A percentile compares a stretch with the other conserved stretches of the same genome.
These are phyloP conservation scores for Eremophila alpestris DNA, from an alignment of 2,797 vertebrate species.

Conservation along the genomic window DNA sequence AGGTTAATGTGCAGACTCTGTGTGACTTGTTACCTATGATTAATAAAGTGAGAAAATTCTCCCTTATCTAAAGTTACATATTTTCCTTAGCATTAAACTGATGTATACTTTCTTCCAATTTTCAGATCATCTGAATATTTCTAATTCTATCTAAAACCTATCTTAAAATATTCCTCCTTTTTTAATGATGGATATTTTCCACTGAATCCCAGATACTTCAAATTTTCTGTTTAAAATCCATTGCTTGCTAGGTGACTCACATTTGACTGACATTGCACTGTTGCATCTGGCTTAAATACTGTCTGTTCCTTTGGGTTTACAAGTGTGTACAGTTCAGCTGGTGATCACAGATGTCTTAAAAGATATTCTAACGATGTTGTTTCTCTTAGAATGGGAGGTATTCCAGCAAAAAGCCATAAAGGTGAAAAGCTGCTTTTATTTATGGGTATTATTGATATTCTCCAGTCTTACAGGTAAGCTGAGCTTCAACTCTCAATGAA, in stretches of 20 bases:
- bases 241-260: not conserved
- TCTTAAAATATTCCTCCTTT: not conserved
- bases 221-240: not conserved
- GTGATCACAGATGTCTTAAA: not conserved
- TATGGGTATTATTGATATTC: constrained; percentile 97
- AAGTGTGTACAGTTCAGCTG: not conserved
- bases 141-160: not conserved
- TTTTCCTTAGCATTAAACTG: not conserved
- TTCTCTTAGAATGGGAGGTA: constrained; percentile 91
- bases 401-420: constrained; percentile 94
- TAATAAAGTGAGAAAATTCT: not conserved
- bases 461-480: constrained; percentile 94
- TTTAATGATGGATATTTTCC: not conserved
- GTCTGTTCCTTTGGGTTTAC: not conserved
- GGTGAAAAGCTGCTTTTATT: constrained; percentile 95
- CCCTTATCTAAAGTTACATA: not conserved
- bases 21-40: not conserved
- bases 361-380: not conserved
- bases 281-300: not conserved
- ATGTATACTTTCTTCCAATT: not conserved
- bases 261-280: not conserved
- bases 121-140: not conserved
- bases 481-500: not conserved
- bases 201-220: not conserved
- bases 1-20: not conserved